Base-by-base conservation (phyloP, 2,888 invertebrate species). In the Amphipyra berbera region DNA sequence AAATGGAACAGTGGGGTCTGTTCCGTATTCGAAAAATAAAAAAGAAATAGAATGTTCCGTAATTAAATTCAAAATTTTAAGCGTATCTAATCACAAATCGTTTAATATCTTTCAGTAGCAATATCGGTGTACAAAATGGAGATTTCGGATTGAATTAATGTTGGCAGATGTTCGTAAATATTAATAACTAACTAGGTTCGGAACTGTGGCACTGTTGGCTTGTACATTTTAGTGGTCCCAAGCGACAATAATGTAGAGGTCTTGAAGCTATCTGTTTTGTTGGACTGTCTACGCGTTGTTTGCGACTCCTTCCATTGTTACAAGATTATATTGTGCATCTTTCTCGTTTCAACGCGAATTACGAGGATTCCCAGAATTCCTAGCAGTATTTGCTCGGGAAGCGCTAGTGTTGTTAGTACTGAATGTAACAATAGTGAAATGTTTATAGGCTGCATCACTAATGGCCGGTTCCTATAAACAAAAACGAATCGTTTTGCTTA, bases 161-260 rank as follows among this genome's bases (percentile, higher is more conserved):
- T 69, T 49, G 72, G 53, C 78, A 79, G 78, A 74, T 73, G 77
- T 75, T 73, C 76, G 78, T 83, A 82, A 83, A 83, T 82, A 83
- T 83, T 78, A 78, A 78, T 74, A 71, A 73, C 52, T 69, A 62
- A 68, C 53, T 56, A 65, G 63, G 50, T 66, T 57, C 56, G 41
- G 47, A 44, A 69, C 56, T 40, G 35, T 41, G 57, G 64, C 38
- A 37, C 53, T 57, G 53, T 65, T 65, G 52, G 60, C 50, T 61
- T 60, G 57, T 69, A 62, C 56, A 71, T 42, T 73, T 69, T 72
- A 78, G 59, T 71, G 55, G 67, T 58, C 69, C 64, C 61, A n/a
- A 50, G 71, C 40, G 66, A 73, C 61, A 63, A 62, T 73, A 61
- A 78, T 61, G 21, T 69, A 63, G 30, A 27, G 47, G 60, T 50